phyloP scores from a whole-genome alignment of 2,113 vertebrate species.

The Corvus moneduloides region DNA sequence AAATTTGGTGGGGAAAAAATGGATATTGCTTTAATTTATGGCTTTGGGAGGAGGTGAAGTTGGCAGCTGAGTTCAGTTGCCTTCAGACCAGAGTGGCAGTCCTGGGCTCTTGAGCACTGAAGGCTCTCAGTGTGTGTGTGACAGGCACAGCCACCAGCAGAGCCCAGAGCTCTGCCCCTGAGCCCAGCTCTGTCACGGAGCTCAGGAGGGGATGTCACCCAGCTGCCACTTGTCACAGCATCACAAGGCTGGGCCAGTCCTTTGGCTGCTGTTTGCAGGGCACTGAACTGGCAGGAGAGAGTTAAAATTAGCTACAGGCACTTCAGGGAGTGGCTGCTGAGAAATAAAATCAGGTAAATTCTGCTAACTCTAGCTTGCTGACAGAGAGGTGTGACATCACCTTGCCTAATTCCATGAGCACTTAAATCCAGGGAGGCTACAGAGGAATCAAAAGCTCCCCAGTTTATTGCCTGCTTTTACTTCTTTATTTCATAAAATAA shows the following conservation, averaged over 20 bases:
- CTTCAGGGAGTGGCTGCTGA: neutral
- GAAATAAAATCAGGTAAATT: neutral
- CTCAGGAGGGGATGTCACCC: neutral
- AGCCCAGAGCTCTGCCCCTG: neutral
- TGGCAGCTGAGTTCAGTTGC: neutral
- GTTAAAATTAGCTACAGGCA: neutral
- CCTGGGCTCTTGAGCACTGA: neutral
- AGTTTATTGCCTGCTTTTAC: neutral
- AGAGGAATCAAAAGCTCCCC: neutral
- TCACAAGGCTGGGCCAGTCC: neutral
- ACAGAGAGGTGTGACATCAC: neutral
- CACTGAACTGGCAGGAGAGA: neutral
- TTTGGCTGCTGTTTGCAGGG: neutral
- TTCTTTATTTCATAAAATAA: neutral
- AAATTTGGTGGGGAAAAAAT: neutral
- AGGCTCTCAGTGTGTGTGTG: neutral
- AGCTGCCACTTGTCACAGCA: neutral
- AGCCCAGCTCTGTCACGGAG: neutral
- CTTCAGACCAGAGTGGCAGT: neutral
- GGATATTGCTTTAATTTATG: neutral
- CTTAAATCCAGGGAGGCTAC: rapidly evolving
- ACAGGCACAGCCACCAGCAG: neutral
- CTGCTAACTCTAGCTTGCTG: neutral
- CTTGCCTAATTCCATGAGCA: neutral
- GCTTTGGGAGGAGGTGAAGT: neutral